These are phyloP conservation scores for Drosophila cognata DNA, from an alignment of 2,888 invertebrate species.

Conservation along the genomic window DNA sequence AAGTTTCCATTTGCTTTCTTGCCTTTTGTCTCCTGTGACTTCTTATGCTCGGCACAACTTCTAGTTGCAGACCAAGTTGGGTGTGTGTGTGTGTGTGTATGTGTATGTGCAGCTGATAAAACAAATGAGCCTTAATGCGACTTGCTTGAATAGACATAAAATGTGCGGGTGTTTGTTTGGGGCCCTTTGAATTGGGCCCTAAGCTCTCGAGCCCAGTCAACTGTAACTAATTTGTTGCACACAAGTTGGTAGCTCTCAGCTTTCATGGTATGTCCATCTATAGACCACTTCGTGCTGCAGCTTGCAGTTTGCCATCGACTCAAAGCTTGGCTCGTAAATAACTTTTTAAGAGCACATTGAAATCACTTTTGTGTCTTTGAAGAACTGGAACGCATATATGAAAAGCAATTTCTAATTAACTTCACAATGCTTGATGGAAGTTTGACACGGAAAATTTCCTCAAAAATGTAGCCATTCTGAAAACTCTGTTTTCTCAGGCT, in stretches of 20 bases:
- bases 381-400: background rate
- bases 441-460: background rate
- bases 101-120: slow-evolving; percentile 79
- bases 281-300: slow-evolving; percentile 28
- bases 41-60: slow-evolving; percentile 18
- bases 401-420: slow-evolving; percentile 17
- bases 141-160: slow-evolving; percentile 73
- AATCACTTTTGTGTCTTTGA: background rate
- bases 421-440: background rate
- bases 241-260: slow-evolving; percentile 35
- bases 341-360: slow-evolving; percentile 39
- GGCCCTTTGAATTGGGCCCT: slow-evolving; percentile 36
- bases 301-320: slow-evolving; percentile 35
- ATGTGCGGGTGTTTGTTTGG: slow-evolving; percentile 60
- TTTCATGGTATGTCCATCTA: slow-evolving; percentile 6
- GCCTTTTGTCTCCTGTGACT: slow-evolving; percentile 36
- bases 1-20: slow-evolving; percentile 34
- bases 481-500: background rate
- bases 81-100: slow-evolving; percentile 15
- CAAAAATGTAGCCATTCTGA: background rate
- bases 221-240: slow-evolving; percentile 72
- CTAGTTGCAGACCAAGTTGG: slow-evolving; percentile 6
- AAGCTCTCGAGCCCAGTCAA: slow-evolving; percentile 67
- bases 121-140: slow-evolving; percentile 83
- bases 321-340: slow-evolving; percentile 36